Evolutionary conservation across 2,888 invertebrate species (phyloP).

Genomic region (Labia minor): DNA sequence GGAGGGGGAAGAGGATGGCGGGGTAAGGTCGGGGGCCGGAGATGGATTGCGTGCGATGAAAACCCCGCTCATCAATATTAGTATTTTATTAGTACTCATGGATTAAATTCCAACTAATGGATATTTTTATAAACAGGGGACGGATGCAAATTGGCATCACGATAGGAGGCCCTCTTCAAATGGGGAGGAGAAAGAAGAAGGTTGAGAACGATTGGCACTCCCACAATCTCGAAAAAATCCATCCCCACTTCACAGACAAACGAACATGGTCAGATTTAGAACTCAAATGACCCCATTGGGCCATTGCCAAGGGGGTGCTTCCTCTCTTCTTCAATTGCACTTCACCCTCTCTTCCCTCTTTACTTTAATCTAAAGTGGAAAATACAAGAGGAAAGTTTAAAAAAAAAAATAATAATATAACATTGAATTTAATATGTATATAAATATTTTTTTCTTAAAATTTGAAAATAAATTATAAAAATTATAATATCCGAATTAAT

Average conservation of each 20-base stretch:
- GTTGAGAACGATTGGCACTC: not conserved
- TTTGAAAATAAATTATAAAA: no score
- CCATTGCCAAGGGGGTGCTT: slow-evolving; percentile 15
- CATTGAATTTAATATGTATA: no score
- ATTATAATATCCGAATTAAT: no score
- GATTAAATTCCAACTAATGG: not conserved
- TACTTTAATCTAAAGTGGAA: not conserved
- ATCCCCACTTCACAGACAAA: not conserved
- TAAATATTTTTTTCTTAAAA: no score
- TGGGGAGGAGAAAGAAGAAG: not conserved
- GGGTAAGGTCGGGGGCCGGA: no score
- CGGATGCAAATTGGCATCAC: not conserved
- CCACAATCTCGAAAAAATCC: not conserved
- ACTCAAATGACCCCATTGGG: slow-evolving; percentile 23
- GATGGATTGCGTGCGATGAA: slow-evolving; percentile 4
- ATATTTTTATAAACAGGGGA: not conserved
- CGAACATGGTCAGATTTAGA: slow-evolving; percentile 22
- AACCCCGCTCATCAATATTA: not conserved
- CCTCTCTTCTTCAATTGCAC: slow-evolving; percentile 18
- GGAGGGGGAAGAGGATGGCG: no score
- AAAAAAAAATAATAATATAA: no score
- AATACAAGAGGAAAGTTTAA: no score
- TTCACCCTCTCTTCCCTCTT: slow-evolving; percentile 15
- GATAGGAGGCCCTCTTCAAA: no score
- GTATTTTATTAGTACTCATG: not conserved